phyloP scores from a whole-genome alignment of 2,888 invertebrate genomes.

The Macrosoma leucophasiata region DNA sequence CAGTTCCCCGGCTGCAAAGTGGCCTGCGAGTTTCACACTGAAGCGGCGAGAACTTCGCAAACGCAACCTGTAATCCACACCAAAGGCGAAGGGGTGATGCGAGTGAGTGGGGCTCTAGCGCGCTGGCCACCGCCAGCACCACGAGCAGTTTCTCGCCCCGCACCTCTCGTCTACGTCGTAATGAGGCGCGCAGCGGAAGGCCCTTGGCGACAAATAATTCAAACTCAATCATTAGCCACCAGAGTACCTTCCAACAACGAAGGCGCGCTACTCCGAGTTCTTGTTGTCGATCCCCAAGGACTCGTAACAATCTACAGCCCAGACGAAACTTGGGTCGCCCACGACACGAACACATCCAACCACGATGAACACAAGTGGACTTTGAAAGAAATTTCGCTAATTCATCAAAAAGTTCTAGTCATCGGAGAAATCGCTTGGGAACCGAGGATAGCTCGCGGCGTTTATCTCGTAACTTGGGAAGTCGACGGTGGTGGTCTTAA shows the following conservation, averaged over 20 bases:
- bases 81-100: constrained; percentile 80
- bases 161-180: constrained; percentile 80
- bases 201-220: constrained; percentile 80
- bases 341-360: constrained; percentile 67
- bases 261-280: constrained; percentile 79
- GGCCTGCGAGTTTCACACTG: constrained; percentile 81
- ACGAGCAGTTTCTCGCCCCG: constrained; percentile 71
- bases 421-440: constrained; percentile 86
- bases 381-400: constrained; percentile 80
- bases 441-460: constrained; percentile 78
- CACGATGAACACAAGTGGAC: constrained; percentile 76
- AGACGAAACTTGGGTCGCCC: constrained; percentile 76
- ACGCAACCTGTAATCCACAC: constrained; percentile 82
- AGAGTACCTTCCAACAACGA: constrained; percentile 79
- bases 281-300: constrained; percentile 82
- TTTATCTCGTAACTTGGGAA: constrained; percentile 90
- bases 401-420: constrained; percentile 82
- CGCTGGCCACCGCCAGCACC: constrained; percentile 80
- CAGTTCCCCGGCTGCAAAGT: constrained; percentile 84
- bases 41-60: constrained; percentile 77
- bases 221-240: constrained; percentile 79
- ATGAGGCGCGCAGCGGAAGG: constrained; percentile 79
- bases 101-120: constrained; percentile 77
- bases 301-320: constrained; percentile 83
- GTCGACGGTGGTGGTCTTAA: constrained; percentile 87